These are phyloP conservation scores for Morone chrysops DNA, from an alignment of 2,113 vertebrate species.

Conservation along the genomic window DNA sequence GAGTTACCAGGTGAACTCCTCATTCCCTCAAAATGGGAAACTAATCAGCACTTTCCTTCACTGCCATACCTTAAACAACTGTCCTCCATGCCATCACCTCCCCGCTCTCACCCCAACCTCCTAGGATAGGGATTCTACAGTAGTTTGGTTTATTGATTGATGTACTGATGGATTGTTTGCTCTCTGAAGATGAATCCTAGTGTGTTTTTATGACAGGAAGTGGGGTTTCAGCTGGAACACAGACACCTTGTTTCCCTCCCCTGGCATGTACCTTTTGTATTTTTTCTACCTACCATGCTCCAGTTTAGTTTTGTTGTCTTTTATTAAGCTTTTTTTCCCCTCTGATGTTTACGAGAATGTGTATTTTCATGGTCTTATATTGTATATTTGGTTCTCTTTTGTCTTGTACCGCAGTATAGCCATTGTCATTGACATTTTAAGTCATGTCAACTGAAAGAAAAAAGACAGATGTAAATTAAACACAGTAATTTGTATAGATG, in stretches of 20 bases:
- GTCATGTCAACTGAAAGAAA: conserved; percentile 58
- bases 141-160: conserved; percentile 19
- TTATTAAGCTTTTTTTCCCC: conserved; percentile 18
- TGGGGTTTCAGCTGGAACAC: conserved; percentile 45
- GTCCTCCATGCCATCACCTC: conserved; percentile 32
- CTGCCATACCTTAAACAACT: conserved; percentile 65
- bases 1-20: conserved; percentile 29
- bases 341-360: conserved; percentile 66
- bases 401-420: conserved; percentile 74
- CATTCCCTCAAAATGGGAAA: conserved; percentile 45
- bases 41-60: conserved; percentile 71
- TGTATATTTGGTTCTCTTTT: conserved; percentile 62
- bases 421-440: conserved; percentile 66
- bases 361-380: conserved; percentile 56
- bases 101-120: neutral
- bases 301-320: conserved; percentile 33
- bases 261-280: conserved; percentile 49
- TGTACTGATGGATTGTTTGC: conserved; percentile 33
- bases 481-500: conserved; percentile 66
- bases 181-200: conserved; percentile 17
- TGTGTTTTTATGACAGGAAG: conserved; percentile 6
- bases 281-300: conserved; percentile 38
- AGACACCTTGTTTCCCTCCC: conserved; percentile 21
- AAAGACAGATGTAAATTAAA: conserved; percentile 71
- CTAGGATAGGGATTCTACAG: neutral